Conservation (phyloP, 2,888 invertebrate species). For the Netelia melanura region DNA sequence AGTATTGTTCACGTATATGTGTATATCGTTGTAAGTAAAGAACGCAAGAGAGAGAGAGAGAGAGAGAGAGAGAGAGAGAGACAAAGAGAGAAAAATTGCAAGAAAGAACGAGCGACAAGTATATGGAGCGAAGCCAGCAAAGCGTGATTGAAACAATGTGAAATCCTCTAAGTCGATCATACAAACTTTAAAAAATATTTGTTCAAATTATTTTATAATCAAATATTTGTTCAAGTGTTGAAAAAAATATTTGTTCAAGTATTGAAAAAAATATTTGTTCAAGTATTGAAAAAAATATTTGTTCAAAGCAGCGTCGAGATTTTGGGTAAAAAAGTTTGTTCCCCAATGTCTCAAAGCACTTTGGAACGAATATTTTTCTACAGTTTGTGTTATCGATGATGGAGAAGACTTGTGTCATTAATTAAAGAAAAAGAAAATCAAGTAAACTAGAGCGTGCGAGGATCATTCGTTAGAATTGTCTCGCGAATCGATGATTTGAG, state of each 20-base stretch:
- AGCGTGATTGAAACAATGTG: background rate
- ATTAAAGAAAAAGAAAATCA: conserved; percentile 14
- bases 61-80: conserved; percentile 30
- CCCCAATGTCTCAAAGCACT: no score
- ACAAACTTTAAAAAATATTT: no score
- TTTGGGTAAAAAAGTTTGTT: background rate
- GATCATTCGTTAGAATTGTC: conserved; percentile 34
- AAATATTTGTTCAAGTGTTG: no score
- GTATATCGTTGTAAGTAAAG: conserved; percentile 53
- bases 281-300: no score
- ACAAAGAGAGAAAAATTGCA: no score
- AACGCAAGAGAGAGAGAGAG: conserved; percentile 44
- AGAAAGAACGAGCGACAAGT: background rate
- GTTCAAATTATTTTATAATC: no score
- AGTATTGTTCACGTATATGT: conserved; percentile 61
- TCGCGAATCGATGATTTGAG: conserved; percentile 28
- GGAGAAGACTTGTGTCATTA: background rate
- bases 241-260: no score
- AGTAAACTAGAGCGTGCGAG: conserved; percentile 39
- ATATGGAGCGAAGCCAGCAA: background rate
- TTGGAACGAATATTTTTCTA: no score
- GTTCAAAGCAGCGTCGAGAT: conserved; percentile 9
- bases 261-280: background rate
- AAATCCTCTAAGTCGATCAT: background rate
- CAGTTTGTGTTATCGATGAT: no score